Conservation (phyloP, 1,140 invertebrate species). For the Zeugodacus cucurbitae region DNA sequence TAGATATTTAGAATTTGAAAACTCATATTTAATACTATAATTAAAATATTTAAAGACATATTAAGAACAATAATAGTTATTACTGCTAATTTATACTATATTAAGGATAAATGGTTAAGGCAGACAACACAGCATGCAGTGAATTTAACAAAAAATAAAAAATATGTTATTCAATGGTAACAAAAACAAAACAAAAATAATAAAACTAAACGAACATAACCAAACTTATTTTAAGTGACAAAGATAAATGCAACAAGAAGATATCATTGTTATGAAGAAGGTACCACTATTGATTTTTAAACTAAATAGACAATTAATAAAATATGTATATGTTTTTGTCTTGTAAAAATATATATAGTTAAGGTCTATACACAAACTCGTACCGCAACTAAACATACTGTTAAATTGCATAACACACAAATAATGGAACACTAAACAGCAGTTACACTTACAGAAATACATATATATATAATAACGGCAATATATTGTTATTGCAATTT, state of each 20-base stretch:
- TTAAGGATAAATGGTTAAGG: slow-evolving; percentile 23
- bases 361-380: background rate
- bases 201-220: background rate
- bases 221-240: slow-evolving; percentile 24
- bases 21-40: slow-evolving; percentile 11
- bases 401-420: background rate
- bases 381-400: background rate
- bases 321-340: slow-evolving; percentile 8
- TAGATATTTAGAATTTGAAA: slow-evolving; percentile 7
- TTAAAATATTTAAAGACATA: slow-evolving; percentile 53
- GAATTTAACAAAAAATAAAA: slow-evolving; percentile 52
- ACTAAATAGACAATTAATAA: background rate
- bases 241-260: slow-evolving; percentile 6
- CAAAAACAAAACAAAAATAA: background rate
- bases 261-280: background rate
- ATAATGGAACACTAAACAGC: background rate
- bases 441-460: background rate
- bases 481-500: background rate
- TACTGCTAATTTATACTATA: slow-evolving; percentile 63
- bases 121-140: background rate
- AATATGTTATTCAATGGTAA: slow-evolving; percentile 22
- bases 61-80: slow-evolving; percentile 67
- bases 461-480: background rate
- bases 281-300: background rate
- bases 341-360: background rate